Conservation (phyloP, 1,140 invertebrate genomes). For the Drosophila littoralis region DNA sequence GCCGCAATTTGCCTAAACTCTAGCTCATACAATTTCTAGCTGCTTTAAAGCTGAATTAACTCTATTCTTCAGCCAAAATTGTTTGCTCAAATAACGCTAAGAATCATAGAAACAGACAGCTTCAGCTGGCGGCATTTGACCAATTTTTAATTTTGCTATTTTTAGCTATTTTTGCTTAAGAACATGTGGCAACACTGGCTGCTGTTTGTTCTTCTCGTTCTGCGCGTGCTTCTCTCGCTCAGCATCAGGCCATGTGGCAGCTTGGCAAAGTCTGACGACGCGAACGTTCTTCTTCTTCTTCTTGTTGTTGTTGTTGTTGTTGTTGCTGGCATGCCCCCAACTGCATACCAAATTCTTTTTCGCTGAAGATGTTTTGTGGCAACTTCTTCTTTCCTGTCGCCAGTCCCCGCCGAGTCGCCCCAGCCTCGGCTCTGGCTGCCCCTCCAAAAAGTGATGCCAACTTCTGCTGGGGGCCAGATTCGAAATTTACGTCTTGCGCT, state of each 20-base stretch:
- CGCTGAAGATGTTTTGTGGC: constrained; percentile 72
- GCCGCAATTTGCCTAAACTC: no score
- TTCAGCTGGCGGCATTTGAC: no score
- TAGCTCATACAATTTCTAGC: no score
- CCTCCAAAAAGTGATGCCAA: constrained; percentile 70
- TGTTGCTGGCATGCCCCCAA: constrained; percentile 69
- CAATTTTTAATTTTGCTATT: no score
- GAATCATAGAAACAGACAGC: no score
- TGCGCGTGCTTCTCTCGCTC: neutral
- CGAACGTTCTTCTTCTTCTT: neutral
- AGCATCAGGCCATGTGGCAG: constrained; percentile 23
- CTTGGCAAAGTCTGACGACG: constrained; percentile 13
- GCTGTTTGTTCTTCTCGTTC: constrained; percentile 3
- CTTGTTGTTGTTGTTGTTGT: neutral
- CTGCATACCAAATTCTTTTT: constrained; percentile 80
- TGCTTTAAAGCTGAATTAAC: no score
- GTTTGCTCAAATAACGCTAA: no score
- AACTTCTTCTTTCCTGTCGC: constrained; percentile 48
- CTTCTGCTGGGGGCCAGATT: constrained; percentile 65
- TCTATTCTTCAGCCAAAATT: no score
- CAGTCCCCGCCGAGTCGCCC: neutral
- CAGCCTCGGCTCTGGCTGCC: constrained; percentile 2
- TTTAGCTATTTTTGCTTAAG: no score
- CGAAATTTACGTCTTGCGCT: constrained; percentile 73
- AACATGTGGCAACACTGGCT: no score